Percentiles rank a stretch among this genome's conserved stretches.
Conservation (phyloP, 2,797 vertebrate genomes). For the Glyptemys insculpta region DNA sequence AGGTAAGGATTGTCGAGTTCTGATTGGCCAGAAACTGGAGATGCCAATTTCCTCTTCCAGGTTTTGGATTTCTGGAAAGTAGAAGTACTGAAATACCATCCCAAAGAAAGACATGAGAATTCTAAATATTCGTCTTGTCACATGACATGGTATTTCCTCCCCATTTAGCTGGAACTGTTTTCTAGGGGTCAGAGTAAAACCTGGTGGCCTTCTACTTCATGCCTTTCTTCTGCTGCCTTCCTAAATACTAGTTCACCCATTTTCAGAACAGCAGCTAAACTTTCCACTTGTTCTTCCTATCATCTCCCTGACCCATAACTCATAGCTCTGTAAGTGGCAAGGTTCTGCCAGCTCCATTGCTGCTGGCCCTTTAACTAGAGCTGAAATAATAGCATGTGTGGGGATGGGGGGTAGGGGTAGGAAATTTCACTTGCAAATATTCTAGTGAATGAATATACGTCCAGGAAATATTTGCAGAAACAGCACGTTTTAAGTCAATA, state of each 20-base stretch:
- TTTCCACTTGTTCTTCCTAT: background rate
- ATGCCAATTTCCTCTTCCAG: background rate
- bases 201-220: background rate
- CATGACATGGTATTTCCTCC: background rate
- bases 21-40: background rate
- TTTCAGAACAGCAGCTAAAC: background rate
- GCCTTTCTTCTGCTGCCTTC: background rate
- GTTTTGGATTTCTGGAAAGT: background rate
- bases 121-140: background rate
- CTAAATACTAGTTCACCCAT: background rate
- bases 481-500: background rate
- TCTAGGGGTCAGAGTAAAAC: background rate
- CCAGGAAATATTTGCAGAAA: background rate
- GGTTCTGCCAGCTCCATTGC: background rate
- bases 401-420: background rate
- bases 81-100: background rate
- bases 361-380: background rate
- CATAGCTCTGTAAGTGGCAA: background rate
- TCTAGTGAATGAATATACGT: background rate
- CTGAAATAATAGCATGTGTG: background rate
- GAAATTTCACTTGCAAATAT: background rate
- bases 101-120: background rate
- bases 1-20: rapidly evolving
- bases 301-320: background rate
- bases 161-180: background rate